Base-by-base conservation (phyloP, 2,888 invertebrate genomes). In the Tyria jacobaeae region DNA sequence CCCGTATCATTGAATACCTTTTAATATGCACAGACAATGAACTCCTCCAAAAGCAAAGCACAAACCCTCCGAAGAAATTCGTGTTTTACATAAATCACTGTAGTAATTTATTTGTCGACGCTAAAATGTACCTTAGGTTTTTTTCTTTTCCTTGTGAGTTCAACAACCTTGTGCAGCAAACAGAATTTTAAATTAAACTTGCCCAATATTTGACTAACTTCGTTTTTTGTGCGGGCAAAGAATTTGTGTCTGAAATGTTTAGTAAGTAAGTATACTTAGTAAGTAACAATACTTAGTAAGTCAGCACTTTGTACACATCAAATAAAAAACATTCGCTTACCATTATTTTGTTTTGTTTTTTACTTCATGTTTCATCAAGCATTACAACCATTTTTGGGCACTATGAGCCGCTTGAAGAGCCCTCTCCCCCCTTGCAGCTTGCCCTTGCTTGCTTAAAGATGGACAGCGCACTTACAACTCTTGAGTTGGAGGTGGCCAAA, bases 131-230 rank as follows among this genome's bases (percentile, higher is more conserved):
- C 55, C 15, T 55, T 62, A 39, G 27, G 35, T 68, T 74, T n/a
- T n/a, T n/a, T n/a, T n/a, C n/a, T n/a, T n/a, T 55, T 65, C 76
- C 70, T 74, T 39, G 15, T 67, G 51, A 52, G 76, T 60, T 69
- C 69, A 58, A 14, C n/a, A 37, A 67, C 59, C 64, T 65, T 60
- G 56, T 52, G 57, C 14, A 57, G 50, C 64, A 63, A 67, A 12
- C 31, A 64, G 57, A 67, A 71, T 64, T 64, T 34, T 15, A 48
- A 60, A 62, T 48, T 48, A 49, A 55, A 56, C 27, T 66, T 64
- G 24, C 57, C 31, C 54, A 71, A 62, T 68, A 57, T 73, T 75
- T 68, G 51, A 25, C 57, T 51, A 48, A 35, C 27, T 58, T 54
- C 50, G 49, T 58, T 49, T 35, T 61, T 57, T 61, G n/a, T 34